These are phyloP conservation scores for Gastracanthus pulcherrimus DNA, from an alignment of 2,888 invertebrate genomes.

Conservation along the genomic window DNA sequence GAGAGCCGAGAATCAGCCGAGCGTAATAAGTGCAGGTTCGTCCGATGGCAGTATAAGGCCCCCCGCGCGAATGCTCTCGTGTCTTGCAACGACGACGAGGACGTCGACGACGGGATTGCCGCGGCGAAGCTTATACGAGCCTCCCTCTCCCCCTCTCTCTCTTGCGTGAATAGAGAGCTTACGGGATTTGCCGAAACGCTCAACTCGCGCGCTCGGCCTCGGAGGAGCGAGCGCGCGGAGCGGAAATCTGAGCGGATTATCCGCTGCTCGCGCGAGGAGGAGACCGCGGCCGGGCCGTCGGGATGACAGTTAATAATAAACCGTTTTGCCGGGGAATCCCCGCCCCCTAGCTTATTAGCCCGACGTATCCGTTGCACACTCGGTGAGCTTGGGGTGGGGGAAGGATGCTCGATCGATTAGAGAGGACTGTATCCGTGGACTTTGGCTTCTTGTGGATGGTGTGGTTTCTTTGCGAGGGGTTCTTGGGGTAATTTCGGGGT, in stretches of 20 bases:
- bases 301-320: slow-evolving; percentile 53
- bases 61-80: not conserved
- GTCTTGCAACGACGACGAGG: too few relatives aligned
- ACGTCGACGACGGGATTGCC: too few relatives aligned
- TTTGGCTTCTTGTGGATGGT: not conserved
- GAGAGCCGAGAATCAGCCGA: slow-evolving; percentile 54
- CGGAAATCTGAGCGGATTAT: slow-evolving; percentile 55
- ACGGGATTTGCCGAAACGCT: slow-evolving; percentile 59
- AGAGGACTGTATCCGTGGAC: not conserved
- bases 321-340: slow-evolving; percentile 38
- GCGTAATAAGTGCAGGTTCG: slow-evolving; percentile 62
- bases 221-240: slow-evolving; percentile 18
- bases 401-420: not conserved
- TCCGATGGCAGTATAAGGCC: slow-evolving; percentile 55
- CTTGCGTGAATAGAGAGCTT: slow-evolving; percentile 58
- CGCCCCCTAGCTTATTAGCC: not conserved
- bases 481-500: not conserved
- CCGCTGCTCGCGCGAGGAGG: slow-evolving; percentile 41
- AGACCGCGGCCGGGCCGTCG: too few relatives aligned
- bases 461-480: not conserved
- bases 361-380: not conserved
- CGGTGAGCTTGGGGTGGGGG: not conserved
- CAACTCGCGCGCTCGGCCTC: slow-evolving; percentile 40
- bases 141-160: not conserved
- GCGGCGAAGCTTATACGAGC: slow-evolving; percentile 16